These are phyloP conservation scores for Uropetala carovei DNA, from an alignment of 2,888 invertebrate species.

Conservation along the genomic window DNA sequence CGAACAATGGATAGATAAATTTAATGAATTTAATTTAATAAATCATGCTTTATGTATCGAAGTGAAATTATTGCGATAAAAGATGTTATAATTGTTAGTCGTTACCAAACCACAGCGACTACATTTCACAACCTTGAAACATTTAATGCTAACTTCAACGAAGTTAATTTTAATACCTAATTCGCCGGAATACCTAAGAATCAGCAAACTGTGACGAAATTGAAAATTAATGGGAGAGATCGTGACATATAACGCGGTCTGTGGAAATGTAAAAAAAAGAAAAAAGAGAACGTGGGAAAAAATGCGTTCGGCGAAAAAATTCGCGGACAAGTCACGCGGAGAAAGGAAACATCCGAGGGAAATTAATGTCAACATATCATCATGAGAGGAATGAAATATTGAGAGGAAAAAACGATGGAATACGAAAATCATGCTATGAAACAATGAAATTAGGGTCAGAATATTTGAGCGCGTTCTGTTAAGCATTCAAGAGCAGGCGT, in stretches of 20 bases:
- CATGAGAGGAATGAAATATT: background rate
- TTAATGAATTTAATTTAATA: no score
- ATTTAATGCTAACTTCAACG: background rate
- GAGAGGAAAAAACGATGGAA: background rate
- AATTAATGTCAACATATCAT: constrained; percentile 24
- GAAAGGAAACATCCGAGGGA: background rate
- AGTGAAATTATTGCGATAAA: no score
- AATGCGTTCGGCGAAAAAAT: background rate
- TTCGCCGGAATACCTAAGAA: background rate
- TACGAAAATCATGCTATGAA: background rate
- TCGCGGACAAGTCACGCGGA: background rate
- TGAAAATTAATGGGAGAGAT: background rate
- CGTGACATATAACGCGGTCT: background rate
- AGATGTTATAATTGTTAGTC: no score
- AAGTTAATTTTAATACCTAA: background rate
- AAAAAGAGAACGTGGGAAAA: no score
- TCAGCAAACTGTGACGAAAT: background rate
- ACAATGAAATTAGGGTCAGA: constrained; percentile 1
- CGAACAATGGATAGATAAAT: no score
- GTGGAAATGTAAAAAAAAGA: background rate
- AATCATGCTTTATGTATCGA: no score
- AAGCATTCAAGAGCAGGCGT: background rate
- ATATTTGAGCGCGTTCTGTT: background rate
- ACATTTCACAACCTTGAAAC: background rate
- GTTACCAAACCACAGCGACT: background rate